Base-by-base conservation (phyloP, 1,140 invertebrate genomes). In the Bombyx mandarina region DNA sequence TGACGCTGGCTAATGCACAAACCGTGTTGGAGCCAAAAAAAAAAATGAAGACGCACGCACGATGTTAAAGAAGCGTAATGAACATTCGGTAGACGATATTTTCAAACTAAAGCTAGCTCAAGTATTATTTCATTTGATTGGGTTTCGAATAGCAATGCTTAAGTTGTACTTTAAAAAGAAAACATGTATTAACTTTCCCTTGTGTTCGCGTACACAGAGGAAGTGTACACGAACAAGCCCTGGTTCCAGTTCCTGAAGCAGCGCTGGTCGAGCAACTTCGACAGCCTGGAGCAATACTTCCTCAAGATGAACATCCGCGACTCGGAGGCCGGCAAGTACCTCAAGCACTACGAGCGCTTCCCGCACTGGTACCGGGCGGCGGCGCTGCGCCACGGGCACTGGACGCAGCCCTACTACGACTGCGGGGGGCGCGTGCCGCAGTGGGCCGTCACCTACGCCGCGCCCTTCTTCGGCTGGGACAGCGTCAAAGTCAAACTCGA, bases 391-490 rank as follows among this genome's bases (percentile, higher is more conserved):
- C 94, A 99, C 82, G 98, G 98, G 7, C 93, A 95, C 77, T 99
- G 98, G 98, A 94, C 95, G 48, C 88, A 92, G 67, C 98, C 98
- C 3, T 96, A 96, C 75, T 99, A 95, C 81, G 97, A 99, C 89
- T 99, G 98, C 89, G 90, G 95, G 71, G 97, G 96, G 46, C 95
- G 95, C 88, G 89, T 95, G 50, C 94, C 96, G 71, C 96, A 96
- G 88, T 99, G 98, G 98, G 91, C 98, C 64, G 92, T 99, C 63
- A 97, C 96, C 46, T 99, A 99, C 90, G 94, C 95, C 54, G 93
- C 93, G 55, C 98, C 98, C 55, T 99, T 99, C 91, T 99, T 99
- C 86, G 98, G 98, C 56, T 97, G 94, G 93, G 97, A 99, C 81
- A 95, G 93, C 79, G 90, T 99, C 52, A 96, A 95, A 90, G 92